Evolutionary conservation across 2,888 invertebrate species (phyloP), one percentile per base, ranked within the genome.

Genomic region (Cryptophagus acutangulus): DNA sequence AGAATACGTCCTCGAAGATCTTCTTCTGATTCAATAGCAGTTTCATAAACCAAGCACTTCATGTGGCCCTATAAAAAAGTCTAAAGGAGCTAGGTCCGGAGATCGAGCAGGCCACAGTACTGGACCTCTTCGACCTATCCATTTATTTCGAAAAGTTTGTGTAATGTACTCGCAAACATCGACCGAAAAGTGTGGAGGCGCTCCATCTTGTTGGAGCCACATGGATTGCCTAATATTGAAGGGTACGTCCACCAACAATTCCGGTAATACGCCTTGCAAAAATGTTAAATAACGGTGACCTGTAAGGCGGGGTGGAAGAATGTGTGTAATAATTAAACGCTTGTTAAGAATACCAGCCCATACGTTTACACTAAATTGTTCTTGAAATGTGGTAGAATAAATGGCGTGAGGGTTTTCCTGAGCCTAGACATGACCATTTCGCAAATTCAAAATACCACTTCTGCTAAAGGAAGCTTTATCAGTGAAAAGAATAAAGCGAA

Each of bases 161-260:
- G 6, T 20, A 6, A 20, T 8, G 6, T 8, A 8, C 9, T 20
- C 20, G 9, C 20, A 9, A 9, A 9, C 20, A 6, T 20, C 6
- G 6, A 6, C 6, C 6, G 6, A 8, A 20, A 20, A 20, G 9
- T 20, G 20, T 6, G 20, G 6, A 6, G 20, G 20, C 6, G 20
- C 20, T 6, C 20, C 20, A 20, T 20, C 20, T 8, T 20, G 20
- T 9, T 50, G 1, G 63, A 67, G 9, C 20, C 20, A 20, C 20
- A 20, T 20, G 20, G 6, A 6, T 20, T 6, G 6, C 6, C 6
- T 20, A 8, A 20, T 20, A 20, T 20, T 9, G 6, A 20, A 9
- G 6, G 20, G 20, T 9, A 20, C 20, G 20, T 38, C 53, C 67
- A n/a, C 39, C 34, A 0, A 66, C 67, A 44, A 65, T 65, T 0